Evolutionary conservation across 2,888 invertebrate genomes (phyloP).

Genomic region (Aporophyla lueneburgensis): DNA sequence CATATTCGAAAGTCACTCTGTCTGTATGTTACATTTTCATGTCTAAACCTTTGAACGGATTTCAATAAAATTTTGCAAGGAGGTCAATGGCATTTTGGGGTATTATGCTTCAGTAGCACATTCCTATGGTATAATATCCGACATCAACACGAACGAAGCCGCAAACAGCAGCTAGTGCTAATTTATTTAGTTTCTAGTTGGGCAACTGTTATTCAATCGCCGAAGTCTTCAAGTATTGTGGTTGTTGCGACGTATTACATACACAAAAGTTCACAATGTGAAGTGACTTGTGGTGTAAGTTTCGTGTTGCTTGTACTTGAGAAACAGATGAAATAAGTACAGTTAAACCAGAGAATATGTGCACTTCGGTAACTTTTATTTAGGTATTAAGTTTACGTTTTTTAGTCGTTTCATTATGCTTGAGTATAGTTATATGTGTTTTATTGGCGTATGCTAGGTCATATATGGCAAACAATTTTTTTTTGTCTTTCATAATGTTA

Average conservation of each 20-base stretch:
- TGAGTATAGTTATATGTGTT: too few relatives aligned
- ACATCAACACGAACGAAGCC: too few relatives aligned
- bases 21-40: not conserved
- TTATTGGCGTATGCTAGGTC: too few relatives aligned
- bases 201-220: constrained; percentile 1
- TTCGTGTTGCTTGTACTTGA: not conserved
- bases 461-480: too few relatives aligned
- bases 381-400: too few relatives aligned
- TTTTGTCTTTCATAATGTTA: too few relatives aligned
- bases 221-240: not conserved
- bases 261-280: not conserved
- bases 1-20: not conserved
- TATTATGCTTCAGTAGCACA: not conserved
- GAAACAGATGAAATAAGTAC: not conserved
- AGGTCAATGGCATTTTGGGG: not conserved
- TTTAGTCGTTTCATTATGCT: too few relatives aligned
- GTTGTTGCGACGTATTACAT: not conserved
- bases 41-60: not conserved
- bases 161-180: not conserved
- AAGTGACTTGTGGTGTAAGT: not conserved
- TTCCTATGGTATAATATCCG: not conserved
- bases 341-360: not conserved
- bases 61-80: not conserved
- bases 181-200: not conserved
- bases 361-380: not conserved